phyloP scores from a whole-genome alignment of 2,113 vertebrate genomes.

The Hystrix cristata region DNA sequence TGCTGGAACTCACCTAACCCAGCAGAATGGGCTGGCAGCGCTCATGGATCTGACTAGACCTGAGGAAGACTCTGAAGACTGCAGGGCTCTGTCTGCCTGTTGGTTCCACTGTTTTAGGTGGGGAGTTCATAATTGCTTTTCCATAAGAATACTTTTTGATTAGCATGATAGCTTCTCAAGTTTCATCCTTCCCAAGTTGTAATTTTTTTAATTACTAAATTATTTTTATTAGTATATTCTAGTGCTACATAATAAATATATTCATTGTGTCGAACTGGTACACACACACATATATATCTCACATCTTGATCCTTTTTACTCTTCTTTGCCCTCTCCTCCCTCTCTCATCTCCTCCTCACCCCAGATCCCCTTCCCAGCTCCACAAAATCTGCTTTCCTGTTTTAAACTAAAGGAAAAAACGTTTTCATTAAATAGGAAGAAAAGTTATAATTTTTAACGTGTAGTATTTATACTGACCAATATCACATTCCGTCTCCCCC shows the following conservation, averaged over 20 bases:
- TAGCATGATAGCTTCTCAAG: conserved; percentile 74
- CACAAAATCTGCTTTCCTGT: neutral
- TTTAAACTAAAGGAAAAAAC: neutral
- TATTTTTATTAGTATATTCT: neutral
- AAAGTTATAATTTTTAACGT: neutral
- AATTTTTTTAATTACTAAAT: conserved; percentile 6
- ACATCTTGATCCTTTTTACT: neutral
- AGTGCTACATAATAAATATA: neutral
- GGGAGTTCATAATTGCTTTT: conserved; percentile 57
- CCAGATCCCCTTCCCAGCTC: neutral
- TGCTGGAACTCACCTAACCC: conserved; percentile 54
- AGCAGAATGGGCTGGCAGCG: neutral
- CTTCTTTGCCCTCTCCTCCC: neutral
- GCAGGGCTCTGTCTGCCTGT: neutral
- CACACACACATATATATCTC: neutral
- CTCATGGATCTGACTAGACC: neutral
- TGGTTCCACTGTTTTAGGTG: neutral
- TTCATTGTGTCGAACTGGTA: neutral
- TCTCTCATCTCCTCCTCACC: neutral
- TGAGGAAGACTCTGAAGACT: neutral
- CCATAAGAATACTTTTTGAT: conserved; percentile 22
- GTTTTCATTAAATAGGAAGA: neutral
- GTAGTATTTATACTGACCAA: neutral
- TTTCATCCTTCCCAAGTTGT: conserved; percentile 36
- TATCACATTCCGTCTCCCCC: neutral